These are phyloP conservation scores for Zophobas atratus DNA, from an alignment of 1,140 invertebrate genomes.

Conservation along the genomic window DNA sequence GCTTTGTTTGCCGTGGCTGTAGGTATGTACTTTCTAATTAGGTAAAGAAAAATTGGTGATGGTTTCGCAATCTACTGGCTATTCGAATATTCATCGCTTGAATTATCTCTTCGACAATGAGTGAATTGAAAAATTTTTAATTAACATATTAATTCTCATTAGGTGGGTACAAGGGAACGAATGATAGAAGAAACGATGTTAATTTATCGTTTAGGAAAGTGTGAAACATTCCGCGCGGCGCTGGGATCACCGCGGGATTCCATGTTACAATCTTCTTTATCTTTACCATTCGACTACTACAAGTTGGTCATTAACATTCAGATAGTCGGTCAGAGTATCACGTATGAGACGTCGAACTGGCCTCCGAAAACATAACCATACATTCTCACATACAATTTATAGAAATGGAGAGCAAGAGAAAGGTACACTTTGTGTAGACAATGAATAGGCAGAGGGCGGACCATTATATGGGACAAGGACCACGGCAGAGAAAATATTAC, in stretches of 20 bases:
- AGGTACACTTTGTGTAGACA: slow-evolving; percentile 17
- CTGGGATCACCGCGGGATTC: slow-evolving; percentile 62
- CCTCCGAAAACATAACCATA: slow-evolving; percentile 19
- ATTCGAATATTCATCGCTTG: neutral
- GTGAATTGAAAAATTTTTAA: slow-evolving; percentile 44
- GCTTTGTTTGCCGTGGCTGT: slow-evolving; percentile 44
- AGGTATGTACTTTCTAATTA: slow-evolving; percentile 30
- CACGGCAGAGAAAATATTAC: slow-evolving; percentile 6
- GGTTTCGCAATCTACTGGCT: neutral
- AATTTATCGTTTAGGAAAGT: slow-evolving; percentile 65
- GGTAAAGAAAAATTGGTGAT: slow-evolving; percentile 15
- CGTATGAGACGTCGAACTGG: slow-evolving; percentile 45
- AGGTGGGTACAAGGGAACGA: slow-evolving; percentile 45
- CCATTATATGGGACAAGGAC: slow-evolving; percentile 9
- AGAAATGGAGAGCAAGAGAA: slow-evolving; percentile 19
- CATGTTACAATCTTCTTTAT: slow-evolving; percentile 65
- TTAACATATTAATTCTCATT: slow-evolving; percentile 57
- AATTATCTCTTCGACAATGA: slow-evolving; percentile 6
- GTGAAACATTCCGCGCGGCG: slow-evolving; percentile 65
- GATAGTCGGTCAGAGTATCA: slow-evolving; percentile 56
- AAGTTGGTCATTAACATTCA: slow-evolving; percentile 63
- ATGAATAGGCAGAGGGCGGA: slow-evolving; percentile 21
- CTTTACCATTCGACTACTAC: slow-evolving; percentile 61
- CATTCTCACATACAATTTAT: neutral
- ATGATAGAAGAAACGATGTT: slow-evolving; percentile 57